A percentile compares a stretch with the other conserved stretches of the same genome.
Evolutionary conservation across 1,140 invertebrate genomes (phyloP).

Genomic region (Oedothorax gibbosus): DNA sequence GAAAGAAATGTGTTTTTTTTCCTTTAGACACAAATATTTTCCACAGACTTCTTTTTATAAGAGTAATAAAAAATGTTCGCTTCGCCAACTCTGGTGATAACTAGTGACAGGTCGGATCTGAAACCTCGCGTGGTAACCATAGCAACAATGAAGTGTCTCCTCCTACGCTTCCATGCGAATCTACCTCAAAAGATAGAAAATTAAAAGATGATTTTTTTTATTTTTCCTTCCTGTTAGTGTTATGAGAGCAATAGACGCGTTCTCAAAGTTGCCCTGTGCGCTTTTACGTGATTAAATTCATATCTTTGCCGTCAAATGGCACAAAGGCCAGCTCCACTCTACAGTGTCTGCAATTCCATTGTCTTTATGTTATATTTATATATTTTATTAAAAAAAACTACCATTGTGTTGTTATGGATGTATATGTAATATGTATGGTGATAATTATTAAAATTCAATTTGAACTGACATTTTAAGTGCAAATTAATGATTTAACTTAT

Average conservation of each 20-base stretch:
- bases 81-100: constrained; percentile 10
- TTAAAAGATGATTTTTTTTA: constrained; percentile 40
- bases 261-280: background rate
- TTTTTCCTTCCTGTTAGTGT: constrained; percentile 6
- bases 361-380: too few species aligned
- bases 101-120: constrained; percentile 41
- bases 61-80: background rate
- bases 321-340: background rate
- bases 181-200: constrained; percentile 24
- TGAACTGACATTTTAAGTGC: too few species aligned
- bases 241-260: too few species aligned
- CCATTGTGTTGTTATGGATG: too few species aligned
- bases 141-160: constrained; percentile 25
- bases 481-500: too few species aligned
- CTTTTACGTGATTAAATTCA: constrained; percentile 57
- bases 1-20: constrained; percentile 13
- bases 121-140: constrained; percentile 11
- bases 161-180: constrained; percentile 8
- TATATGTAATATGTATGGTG: too few species aligned
- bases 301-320: constrained; percentile 19
- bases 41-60: constrained; percentile 17
- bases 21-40: constrained; percentile 46
- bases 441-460: too few species aligned
- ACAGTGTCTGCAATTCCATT: too few species aligned
- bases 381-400: too few species aligned